Evolutionary conservation across 2,888 invertebrate species (phyloP).

Genomic region (Rhagonycha lutea): DNA sequence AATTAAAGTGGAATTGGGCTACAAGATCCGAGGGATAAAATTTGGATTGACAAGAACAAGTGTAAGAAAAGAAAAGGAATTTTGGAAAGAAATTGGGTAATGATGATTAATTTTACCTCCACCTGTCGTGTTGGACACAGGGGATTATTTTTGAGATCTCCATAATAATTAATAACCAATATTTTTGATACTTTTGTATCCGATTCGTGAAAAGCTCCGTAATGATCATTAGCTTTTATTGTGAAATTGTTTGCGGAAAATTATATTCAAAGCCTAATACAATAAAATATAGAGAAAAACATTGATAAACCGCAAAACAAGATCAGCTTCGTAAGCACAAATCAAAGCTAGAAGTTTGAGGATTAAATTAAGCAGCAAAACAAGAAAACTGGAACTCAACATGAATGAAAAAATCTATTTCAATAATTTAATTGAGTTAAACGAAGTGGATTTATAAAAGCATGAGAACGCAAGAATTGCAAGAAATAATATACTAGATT

Average conservation of each 20-base stretch:
- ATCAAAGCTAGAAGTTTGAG: background rate
- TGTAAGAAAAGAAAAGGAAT: too few species aligned
- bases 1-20: too few species aligned
- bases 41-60: too few species aligned
- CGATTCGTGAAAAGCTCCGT: too few species aligned
- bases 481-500: background rate
- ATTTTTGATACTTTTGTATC: too few species aligned
- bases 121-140: too few species aligned
- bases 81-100: too few species aligned
- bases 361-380: background rate
- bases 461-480: background rate
- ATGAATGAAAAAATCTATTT: background rate
- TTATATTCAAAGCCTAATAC: background rate
- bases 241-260: background rate
- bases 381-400: background rate
- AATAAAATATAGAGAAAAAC: background rate
- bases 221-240: background rate
- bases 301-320: background rate
- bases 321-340: background rate
- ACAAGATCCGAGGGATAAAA: too few species aligned
- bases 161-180: too few species aligned
- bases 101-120: too few species aligned
- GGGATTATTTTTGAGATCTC: too few species aligned
- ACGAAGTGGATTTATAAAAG: background rate
- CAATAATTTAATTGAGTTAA: background rate